phyloP scores from a whole-genome alignment of 2,888 invertebrate species.

The Synanthedon tipuliformis region DNA sequence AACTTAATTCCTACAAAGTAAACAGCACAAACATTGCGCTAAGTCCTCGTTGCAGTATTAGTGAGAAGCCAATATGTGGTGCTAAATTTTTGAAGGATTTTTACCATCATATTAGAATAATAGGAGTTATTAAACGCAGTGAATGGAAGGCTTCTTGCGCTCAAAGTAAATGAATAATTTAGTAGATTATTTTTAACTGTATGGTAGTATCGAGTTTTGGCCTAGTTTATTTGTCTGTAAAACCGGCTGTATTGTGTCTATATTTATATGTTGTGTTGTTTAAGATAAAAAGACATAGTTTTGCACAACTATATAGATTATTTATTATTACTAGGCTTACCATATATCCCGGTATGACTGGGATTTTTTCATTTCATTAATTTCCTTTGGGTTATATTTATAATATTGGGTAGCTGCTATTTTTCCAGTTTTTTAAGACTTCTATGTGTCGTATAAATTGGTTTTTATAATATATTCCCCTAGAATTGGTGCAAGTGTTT shows the following conservation, averaged over 20 bases:
- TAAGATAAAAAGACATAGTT: background rate
- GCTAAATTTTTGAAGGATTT: constrained; percentile 66
- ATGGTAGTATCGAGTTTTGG: background rate
- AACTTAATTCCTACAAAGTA: too few relatives aligned
- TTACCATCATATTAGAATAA: constrained; percentile 53
- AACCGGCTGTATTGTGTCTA: background rate
- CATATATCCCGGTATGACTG: too few relatives aligned
- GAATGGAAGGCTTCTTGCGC: constrained; percentile 44
- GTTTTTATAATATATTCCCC: too few relatives aligned
- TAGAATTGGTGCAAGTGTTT: too few relatives aligned
- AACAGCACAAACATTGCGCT: background rate
- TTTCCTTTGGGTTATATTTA: too few relatives aligned
- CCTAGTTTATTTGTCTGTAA: background rate
- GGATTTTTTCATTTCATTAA: too few relatives aligned
- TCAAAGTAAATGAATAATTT: background rate
- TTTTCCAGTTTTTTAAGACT: too few relatives aligned
- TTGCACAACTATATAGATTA: background rate
- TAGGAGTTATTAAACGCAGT: constrained; percentile 26
- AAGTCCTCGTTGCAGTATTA: constrained; percentile 12
- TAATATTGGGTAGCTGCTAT: too few relatives aligned
- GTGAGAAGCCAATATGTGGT: constrained; percentile 64
- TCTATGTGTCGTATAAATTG: too few relatives aligned
- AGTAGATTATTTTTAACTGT: too few relatives aligned
- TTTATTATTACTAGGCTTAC: background rate
- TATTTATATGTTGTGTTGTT: background rate